These are phyloP conservation scores for Biston betularia DNA, from an alignment of 2,888 invertebrate species.

Conservation along the genomic window DNA sequence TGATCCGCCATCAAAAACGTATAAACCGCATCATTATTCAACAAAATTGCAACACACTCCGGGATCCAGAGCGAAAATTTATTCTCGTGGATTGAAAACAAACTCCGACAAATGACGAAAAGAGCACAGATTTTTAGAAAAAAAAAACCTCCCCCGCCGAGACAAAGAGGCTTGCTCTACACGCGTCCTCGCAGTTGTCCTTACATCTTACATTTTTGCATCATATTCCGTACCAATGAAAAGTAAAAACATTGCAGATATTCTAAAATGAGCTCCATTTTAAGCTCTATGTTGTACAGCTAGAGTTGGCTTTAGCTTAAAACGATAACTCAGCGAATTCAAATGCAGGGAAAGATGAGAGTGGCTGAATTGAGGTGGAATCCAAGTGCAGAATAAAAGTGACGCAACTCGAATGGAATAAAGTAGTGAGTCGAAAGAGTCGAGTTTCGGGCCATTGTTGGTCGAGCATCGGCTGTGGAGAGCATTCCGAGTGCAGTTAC, in stretches of 20 bases:
- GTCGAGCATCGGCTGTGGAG: slow-evolving; percentile 27
- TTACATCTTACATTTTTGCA: slow-evolving; percentile 84
- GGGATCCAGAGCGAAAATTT: slow-evolving; percentile 31
- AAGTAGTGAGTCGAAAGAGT: slow-evolving; percentile 29
- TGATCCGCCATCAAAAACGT: slow-evolving; percentile 8
- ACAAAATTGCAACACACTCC: slow-evolving; percentile 12
- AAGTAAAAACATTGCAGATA: slow-evolving; percentile 80
- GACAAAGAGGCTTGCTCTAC: slow-evolving; percentile 69
- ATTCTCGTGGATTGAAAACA: slow-evolving; percentile 35
- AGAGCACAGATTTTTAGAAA: slow-evolving; percentile 58
- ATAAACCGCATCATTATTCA: slow-evolving; percentile 22
- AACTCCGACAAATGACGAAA: slow-evolving; percentile 55
- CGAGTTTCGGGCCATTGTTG: slow-evolving; percentile 27
- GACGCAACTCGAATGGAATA: slow-evolving; percentile 51
- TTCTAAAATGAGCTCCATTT: slow-evolving; percentile 26
- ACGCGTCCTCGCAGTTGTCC: slow-evolving; percentile 79
- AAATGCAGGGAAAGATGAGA: slow-evolving; percentile 77
- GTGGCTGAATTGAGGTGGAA: slow-evolving; percentile 82
- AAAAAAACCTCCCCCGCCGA: slow-evolving; percentile 58
- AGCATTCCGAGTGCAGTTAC: slow-evolving; percentile 11
- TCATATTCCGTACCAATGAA: slow-evolving; percentile 83
- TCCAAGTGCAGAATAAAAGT: slow-evolving; percentile 83
- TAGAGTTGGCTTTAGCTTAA: slow-evolving; percentile 48
- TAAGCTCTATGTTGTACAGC: slow-evolving; percentile 1
- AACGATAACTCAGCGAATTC: slow-evolving; percentile 66